Conservation (phyloP, 2,797 vertebrate genomes). For the Epinephelus malabaricus region DNA sequence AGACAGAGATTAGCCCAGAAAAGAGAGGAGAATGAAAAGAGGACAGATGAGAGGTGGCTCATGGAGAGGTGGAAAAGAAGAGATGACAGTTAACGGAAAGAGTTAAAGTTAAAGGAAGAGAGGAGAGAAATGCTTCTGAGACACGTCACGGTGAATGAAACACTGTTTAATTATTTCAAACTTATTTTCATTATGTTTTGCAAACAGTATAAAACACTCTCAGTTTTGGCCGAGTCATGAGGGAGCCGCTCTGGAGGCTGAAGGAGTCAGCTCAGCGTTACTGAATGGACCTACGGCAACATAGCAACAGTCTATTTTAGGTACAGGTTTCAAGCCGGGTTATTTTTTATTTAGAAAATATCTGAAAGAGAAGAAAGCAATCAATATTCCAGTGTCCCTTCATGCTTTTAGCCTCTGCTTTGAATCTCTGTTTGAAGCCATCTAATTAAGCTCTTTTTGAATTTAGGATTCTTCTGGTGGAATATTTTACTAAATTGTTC, state of each 20-base stretch:
- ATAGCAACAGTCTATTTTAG: slow-evolving; percentile 50
- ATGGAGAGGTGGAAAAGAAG: slow-evolving; percentile 3
- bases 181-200: background rate
- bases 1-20: slow-evolving; percentile 46
- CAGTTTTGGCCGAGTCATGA: background rate
- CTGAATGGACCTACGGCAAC: slow-evolving; percentile 35
- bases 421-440: background rate
- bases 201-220: background rate
- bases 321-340: background rate
- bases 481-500: too few relatives aligned
- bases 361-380: background rate
- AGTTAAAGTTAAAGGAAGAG: too few relatives aligned
- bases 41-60: slow-evolving; percentile 23
- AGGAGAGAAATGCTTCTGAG: too few relatives aligned
- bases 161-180: background rate
- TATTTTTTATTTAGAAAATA: background rate
- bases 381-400: background rate
- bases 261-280: slow-evolving; percentile 10
- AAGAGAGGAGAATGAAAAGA: slow-evolving; percentile 21
- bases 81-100: slow-evolving; percentile 29
- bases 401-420: background rate
- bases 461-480: too few relatives aligned
- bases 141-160: background rate
- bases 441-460: too few relatives aligned
- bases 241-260: background rate